Percentiles rank a stretch among this genome's conserved stretches.
These are phyloP conservation scores for Rhinoderma darwinii DNA, from an alignment of 2,113 vertebrate species.

Conservation along the genomic window DNA sequence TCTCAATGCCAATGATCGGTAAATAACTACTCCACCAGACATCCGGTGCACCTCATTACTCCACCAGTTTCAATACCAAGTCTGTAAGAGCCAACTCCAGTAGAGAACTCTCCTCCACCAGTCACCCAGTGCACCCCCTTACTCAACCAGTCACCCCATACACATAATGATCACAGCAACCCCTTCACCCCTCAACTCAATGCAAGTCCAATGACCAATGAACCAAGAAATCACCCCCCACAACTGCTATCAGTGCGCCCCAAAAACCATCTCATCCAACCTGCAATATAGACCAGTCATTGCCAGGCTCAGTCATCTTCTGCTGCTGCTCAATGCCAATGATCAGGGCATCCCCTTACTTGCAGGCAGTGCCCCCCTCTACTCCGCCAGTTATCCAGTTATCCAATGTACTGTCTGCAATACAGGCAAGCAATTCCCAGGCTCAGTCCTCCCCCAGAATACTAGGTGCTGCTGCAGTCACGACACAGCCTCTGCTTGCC, in stretches of 20 bases:
- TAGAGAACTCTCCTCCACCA: too few species aligned
- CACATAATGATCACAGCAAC: not conserved
- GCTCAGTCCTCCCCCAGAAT: constrained; percentile 36
- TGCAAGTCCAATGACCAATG: constrained; percentile 10
- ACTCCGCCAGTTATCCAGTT: not conserved
- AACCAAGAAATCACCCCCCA: not conserved
- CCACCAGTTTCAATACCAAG: too few species aligned
- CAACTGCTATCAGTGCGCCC: constrained; percentile 50
- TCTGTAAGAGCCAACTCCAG: too few species aligned
- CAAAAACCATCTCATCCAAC: not conserved
- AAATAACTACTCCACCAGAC: not conserved
- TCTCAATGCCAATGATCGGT: too few species aligned
- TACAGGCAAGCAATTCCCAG: not conserved
- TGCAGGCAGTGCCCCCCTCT: not conserved
- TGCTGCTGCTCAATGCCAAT: too few species aligned
- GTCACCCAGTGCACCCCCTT: too few species aligned
- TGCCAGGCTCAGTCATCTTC: not conserved
- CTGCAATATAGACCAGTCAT: constrained; percentile 20
- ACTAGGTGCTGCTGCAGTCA: constrained; percentile 38
- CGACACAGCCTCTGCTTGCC: not conserved
- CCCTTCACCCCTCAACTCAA: not conserved
- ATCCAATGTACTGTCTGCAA: not conserved
- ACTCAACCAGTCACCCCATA: not conserved
- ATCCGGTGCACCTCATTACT: too few species aligned
- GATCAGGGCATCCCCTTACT: not conserved